phyloP scores from a whole-genome alignment of 2,888 invertebrate species.

The Luperina testacea region DNA sequence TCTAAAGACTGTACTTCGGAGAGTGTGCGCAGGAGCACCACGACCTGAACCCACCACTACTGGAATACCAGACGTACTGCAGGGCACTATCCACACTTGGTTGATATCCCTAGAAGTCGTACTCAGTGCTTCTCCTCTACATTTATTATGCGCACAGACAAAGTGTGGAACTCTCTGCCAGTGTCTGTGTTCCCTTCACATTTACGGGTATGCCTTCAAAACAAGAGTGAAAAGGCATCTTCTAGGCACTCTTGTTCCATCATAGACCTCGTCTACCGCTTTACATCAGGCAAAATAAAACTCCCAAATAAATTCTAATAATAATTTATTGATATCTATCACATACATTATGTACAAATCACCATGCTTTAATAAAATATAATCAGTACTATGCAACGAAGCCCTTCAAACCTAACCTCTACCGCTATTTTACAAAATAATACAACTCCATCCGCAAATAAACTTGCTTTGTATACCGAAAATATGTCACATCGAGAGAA shows the following conservation, averaged over 20 bases:
- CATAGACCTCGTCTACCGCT: neutral
- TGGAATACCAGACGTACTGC: neutral
- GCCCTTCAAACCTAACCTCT: conserved; percentile 60
- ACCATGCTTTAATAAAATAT: conserved; percentile 79
- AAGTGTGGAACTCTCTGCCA: neutral
- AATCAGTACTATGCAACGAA: conserved; percentile 71
- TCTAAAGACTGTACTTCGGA: neutral
- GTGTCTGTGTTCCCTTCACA: neutral
- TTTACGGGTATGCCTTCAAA: neutral
- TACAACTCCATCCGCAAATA: conserved; percentile 62
- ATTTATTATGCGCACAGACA: neutral
- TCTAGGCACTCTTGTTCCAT: neutral
- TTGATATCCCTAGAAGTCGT: neutral
- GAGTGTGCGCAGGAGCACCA: neutral
- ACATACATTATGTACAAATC: conserved; percentile 87
- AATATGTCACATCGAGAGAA: conserved; percentile 8
- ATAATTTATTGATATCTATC: conserved; percentile 83
- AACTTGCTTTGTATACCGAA: conserved; percentile 25
- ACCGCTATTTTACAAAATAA: conserved; percentile 67
- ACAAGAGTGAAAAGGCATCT: neutral
- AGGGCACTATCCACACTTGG: neutral
- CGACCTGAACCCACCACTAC: neutral
- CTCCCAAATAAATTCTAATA: conserved; percentile 63
- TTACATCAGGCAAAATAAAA: conserved; percentile 17
- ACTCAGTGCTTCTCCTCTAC: neutral